Evolutionary conservation across 2,113 vertebrate species (phyloP), one percentile per base, ranked within the genome.

Genomic region (Hippolais icterina): DNA sequence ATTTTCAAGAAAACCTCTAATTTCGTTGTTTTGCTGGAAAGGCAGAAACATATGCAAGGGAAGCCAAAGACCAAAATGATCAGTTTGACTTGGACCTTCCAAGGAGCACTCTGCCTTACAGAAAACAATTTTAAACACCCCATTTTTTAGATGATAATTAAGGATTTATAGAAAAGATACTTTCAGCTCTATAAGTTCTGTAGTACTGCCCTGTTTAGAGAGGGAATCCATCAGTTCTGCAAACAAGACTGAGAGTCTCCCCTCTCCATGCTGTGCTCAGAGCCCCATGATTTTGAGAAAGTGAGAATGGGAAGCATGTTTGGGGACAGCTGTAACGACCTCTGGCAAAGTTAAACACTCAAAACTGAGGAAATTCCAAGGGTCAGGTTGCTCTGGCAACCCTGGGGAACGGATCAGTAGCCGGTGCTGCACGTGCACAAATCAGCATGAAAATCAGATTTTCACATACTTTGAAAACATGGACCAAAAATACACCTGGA

Each of bases 281-380:
- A 80, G 23, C 8, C 16, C 12, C 52, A 4, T 3, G 25, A 21
- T 27, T 31, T 33, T 64, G 46, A 87, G 66, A 89, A 87, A 85
- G 47, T 10, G 20, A 84, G 13, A 35, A 79, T 1, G 44, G 49
- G 53, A 87, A 89, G 56, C 19, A 11, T 19, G 56, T 41, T 46
- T 87, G 39, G 68, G 72, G 44, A 94, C 42, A 87, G 56, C 41
- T 86, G 19, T 4, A 56, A 66, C 49, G 54, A 93, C 76, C 80
- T 81, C 77, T 52, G 35, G 50, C 35, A 64, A 86, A 61, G 89
- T 68, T 59, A 71, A 92, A 56, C 54, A 56, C 52, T 91, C 72
- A 64, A 77, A 93, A 93, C 3, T 60, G 80, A 94, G 80, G 86
- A 76, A 94, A 96, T 94, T 94, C 89, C 83, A 78, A 71, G 75